Percentiles rank a stretch among this genome's conserved stretches.
Evolutionary conservation across 2,888 invertebrate genomes (phyloP).

Genomic region (Erynnis tages): DNA sequence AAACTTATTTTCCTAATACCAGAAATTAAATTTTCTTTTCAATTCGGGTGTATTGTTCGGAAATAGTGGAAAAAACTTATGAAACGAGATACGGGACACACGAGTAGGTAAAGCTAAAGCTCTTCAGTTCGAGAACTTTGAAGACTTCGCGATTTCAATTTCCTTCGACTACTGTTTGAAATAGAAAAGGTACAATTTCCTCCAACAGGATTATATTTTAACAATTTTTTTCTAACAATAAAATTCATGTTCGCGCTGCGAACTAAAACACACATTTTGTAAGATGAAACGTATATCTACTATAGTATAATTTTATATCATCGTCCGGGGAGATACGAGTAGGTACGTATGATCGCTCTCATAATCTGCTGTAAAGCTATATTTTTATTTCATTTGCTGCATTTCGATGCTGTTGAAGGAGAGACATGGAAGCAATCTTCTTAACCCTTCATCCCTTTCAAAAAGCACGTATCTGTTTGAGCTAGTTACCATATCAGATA

Average conservation of each 20-base stretch:
- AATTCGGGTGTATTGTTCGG: neutral
- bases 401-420: too few relatives aligned
- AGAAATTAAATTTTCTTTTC: constrained; percentile 17
- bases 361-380: too few relatives aligned
- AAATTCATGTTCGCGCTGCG: neutral
- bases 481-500: too few relatives aligned
- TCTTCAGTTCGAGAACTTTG: constrained; percentile 36
- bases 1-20: neutral
- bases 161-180: constrained; percentile 47
- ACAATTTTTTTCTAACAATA: constrained; percentile 34
- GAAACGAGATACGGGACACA: constrained; percentile 4
- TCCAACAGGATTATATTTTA: constrained; percentile 50
- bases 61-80: constrained; percentile 14
- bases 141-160: constrained; percentile 49
- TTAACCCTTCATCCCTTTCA: too few relatives aligned
- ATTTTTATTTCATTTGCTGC: too few relatives aligned
- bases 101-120: constrained; percentile 15
- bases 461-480: too few relatives aligned
- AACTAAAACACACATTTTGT: neutral
- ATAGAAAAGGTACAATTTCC: constrained; percentile 59
- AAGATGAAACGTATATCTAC: too few relatives aligned
- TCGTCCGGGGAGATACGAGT: too few relatives aligned
- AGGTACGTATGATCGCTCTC: too few relatives aligned
- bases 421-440: too few relatives aligned
- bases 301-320: too few relatives aligned